phyloP scores from a whole-genome alignment of 2,113 vertebrate species.

The Cyrtonyx montezumae region DNA sequence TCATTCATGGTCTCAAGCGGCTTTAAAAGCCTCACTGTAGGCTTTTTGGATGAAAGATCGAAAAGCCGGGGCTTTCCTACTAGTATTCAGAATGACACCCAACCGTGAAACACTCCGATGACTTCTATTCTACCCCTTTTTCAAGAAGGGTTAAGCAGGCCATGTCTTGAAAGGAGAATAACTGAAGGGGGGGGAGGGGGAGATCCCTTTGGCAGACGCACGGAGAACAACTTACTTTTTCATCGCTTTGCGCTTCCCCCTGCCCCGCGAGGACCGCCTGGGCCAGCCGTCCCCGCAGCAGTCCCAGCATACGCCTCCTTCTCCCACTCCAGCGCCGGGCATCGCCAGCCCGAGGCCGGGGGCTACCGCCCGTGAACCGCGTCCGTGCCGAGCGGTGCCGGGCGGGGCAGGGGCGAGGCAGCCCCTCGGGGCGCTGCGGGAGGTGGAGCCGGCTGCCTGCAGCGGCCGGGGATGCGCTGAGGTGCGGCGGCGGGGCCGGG shows the following conservation, averaged over 20 bases:
- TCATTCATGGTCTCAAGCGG: neutral
- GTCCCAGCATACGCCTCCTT: neutral
- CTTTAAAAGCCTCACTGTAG: neutral
- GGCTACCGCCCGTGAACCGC: neutral
- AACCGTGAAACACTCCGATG: neutral
- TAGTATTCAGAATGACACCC: neutral
- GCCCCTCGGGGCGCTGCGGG: neutral
- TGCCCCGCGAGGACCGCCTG: neutral
- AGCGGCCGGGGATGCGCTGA: neutral
- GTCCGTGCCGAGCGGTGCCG: neutral
- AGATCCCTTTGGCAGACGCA: neutral
- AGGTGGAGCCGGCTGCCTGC: constrained; percentile 1
- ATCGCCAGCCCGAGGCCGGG: neutral
- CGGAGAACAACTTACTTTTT: neutral
- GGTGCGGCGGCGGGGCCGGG: neutral
- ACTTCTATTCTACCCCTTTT: neutral
- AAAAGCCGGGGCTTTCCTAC: neutral
- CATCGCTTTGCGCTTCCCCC: neutral
- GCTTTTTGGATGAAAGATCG: neutral
- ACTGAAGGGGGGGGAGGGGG: too few relatives aligned
- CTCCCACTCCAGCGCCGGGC: neutral
- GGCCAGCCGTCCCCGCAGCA: neutral
- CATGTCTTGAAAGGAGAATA: neutral
- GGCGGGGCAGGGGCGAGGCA: neutral
- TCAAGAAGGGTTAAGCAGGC: neutral